phyloP scores from a whole-genome alignment of 2,113 vertebrate genomes.

The Zosterops hypoxanthus region DNA sequence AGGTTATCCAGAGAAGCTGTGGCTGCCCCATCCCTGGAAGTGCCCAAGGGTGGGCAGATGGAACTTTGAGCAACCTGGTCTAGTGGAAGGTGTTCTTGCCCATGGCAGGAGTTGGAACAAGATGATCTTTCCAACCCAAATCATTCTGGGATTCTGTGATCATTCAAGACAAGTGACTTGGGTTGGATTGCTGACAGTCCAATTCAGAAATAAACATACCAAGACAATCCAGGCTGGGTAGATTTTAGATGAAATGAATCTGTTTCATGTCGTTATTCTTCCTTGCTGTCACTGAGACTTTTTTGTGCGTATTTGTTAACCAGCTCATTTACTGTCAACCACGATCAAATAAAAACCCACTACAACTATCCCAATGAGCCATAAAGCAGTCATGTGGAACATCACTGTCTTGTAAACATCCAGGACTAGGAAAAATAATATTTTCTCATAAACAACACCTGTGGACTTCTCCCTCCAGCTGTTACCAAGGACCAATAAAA shows the following conservation, averaged over 20 bases:
- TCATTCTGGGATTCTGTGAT: background rate
- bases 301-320: background rate
- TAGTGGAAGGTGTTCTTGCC: background rate
- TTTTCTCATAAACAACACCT: constrained; percentile 44
- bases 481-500: background rate
- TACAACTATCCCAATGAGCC: background rate
- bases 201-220: background rate
- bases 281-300: background rate
- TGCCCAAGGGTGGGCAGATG: background rate
- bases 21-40: background rate
- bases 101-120: background rate
- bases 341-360: background rate
- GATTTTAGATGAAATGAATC: background rate
- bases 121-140: background rate
- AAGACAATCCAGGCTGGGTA: background rate
- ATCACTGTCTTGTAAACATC: constrained; percentile 33
- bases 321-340: background rate
- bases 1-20: background rate
- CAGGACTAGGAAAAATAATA: constrained; percentile 1
- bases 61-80: background rate
- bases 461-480: background rate
- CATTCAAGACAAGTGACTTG: accelerated
- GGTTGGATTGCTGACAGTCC: background rate
- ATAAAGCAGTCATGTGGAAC: background rate
- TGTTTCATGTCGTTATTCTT: background rate